Evolutionary conservation across 2,797 vertebrate genomes (phyloP), one percentile per base, ranked within the genome.

Genomic region (Eleutherodactylus coqui): DNA sequence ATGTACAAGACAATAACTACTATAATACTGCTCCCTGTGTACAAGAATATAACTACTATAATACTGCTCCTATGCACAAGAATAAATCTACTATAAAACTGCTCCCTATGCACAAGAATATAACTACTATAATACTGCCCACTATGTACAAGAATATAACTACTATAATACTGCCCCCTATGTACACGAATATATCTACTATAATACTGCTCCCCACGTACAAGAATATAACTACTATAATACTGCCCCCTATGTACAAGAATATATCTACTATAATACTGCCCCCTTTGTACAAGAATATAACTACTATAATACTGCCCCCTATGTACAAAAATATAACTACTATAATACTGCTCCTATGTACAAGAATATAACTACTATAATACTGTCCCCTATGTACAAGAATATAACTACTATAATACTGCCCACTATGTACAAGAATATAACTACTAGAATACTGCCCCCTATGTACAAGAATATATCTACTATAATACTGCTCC

Each of bases 221-320:
- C 60, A 64, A 64, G 60, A 64, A 64, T 64, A 64, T 64, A 64
- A 64, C 60, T 64, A 64, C 60, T 64, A 64, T 64, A 64, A 64
- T 64, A 64, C 60, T 64, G 60, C 60, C 8, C n/a, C 62, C 62
- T 67, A 67, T 67, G 62, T 67, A 67, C 62, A 67, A 21, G 16
- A 67, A 67, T 67, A 67, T 34, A 67, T 34, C 62, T 67, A 67
- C 62, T 67, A 67, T 34, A 36, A 36, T 67, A 67, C 29, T 67
- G 32, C n/a, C 62, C 4, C 60, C 60, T 34, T 34, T 67, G 29
- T 64, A 62, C 3, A 62, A 62, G 60, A 62, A 62, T 62, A 62
- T 62, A 62, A 62, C 10, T 62, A 32, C 27, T 62, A 62, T 62
- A 62, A 62, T 62, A 32, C 60, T 62, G 27, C 60, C 17, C 60